A percentile compares a stretch with the other conserved stretches of the same genome.
Conservation (phyloP, 1,140 invertebrate genomes). For the Wasmannia auropunctata region DNA sequence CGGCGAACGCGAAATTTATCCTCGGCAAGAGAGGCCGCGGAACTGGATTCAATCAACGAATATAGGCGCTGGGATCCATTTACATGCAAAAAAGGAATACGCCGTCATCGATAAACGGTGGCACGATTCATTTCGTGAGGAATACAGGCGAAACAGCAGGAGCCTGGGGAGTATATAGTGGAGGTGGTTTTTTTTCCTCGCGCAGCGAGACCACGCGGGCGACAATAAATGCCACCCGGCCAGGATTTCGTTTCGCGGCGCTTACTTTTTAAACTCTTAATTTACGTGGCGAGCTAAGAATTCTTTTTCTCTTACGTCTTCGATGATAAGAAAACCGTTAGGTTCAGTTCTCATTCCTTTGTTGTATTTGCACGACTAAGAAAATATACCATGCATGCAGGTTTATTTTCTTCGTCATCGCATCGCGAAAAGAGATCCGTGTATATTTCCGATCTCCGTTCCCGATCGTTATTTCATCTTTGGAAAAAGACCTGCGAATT, state of each 20-base stretch:
- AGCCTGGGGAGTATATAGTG: neutral
- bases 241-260: neutral
- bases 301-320: neutral
- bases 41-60: constrained; percentile 49
- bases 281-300: too few relatives aligned
- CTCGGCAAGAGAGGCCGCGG: constrained; percentile 12
- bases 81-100: constrained; percentile 34
- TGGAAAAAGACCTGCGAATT: neutral
- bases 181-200: neutral
- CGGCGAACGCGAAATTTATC: constrained; percentile 55
- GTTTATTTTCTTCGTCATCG: neutral
- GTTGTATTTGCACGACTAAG: neutral
- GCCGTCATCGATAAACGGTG: constrained; percentile 31
- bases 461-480: neutral
- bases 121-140: neutral
- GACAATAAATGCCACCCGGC: neutral
- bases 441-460: neutral
- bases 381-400: neutral
- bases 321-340: neutral
- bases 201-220: neutral
- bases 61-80: constrained; percentile 26
- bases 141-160: neutral
- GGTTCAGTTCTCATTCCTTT: neutral
- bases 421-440: neutral
- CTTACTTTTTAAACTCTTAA: neutral